phyloP scores from a whole-genome alignment of 2,113 vertebrate species.

The Labrus mixtus region DNA sequence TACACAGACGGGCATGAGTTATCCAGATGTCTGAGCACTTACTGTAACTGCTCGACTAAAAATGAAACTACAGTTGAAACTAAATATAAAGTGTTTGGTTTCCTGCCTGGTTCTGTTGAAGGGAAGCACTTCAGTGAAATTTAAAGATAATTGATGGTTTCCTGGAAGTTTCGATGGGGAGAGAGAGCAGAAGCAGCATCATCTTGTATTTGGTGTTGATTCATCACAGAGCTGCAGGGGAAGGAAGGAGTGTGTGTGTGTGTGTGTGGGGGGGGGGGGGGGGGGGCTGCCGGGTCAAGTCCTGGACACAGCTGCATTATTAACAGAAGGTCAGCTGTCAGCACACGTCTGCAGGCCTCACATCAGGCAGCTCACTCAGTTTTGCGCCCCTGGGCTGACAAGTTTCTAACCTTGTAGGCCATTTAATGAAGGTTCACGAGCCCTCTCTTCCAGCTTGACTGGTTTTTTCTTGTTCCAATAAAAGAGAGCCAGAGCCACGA shows the following conservation, averaged over 20 bases:
- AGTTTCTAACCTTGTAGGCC: slow-evolving; percentile 48
- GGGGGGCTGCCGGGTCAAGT: slow-evolving; percentile 43
- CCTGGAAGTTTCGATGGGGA: slow-evolving; percentile 45
- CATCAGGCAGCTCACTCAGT: slow-evolving; percentile 50
- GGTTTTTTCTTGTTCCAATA: slow-evolving; percentile 6
- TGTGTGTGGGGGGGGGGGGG: no score
- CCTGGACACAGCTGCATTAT: slow-evolving; percentile 66
- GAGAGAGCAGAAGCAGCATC: slow-evolving; percentile 37
- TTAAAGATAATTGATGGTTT: slow-evolving; percentile 1
- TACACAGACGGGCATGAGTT: not conserved
- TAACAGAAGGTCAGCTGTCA: slow-evolving; percentile 70
- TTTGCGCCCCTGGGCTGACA: slow-evolving; percentile 32
- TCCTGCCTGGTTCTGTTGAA: not conserved
- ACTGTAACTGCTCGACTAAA: not conserved
- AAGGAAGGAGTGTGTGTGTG: not conserved
- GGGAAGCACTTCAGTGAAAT: not conserved
- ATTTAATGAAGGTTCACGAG: slow-evolving; percentile 47
- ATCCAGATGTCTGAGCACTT: not conserved
- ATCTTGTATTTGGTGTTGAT: slow-evolving; percentile 52
- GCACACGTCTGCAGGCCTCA: slow-evolving; percentile 49
- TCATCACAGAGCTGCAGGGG: slow-evolving; percentile 20
- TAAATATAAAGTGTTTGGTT: not conserved
- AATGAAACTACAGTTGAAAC: not conserved
- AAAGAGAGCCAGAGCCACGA: slow-evolving; percentile 30
- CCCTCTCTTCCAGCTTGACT: not conserved